These are phyloP conservation scores for Nemotelus pantherinus DNA, from an alignment of 2,888 invertebrate species.

Conservation along the genomic window DNA sequence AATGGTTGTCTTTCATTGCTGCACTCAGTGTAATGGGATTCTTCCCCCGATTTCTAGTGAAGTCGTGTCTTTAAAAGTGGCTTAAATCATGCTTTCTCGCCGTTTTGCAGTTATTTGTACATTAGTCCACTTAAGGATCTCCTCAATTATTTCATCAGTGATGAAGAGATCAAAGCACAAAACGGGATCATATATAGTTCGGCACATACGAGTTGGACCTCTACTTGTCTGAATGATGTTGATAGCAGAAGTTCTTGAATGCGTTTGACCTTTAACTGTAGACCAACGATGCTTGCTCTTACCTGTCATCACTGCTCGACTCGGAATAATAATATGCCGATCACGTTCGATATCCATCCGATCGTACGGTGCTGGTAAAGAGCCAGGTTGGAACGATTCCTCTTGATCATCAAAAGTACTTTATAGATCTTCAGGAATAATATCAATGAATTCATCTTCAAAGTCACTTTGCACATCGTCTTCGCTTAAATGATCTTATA, in stretches of 20 bases:
- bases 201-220: too few species aligned
- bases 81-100: neutral
- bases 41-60: too few species aligned
- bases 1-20: neutral
- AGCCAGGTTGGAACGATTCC: neutral
- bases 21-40: neutral
- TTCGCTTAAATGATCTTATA: constrained; percentile 9
- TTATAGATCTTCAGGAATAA: neutral
- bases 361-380: neutral
- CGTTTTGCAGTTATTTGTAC: neutral
- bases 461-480: constrained; percentile 12
- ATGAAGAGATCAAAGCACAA: too few species aligned
- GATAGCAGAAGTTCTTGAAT: neutral
- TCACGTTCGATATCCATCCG: constrained; percentile 16
- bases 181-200: too few species aligned
- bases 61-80: neutral
- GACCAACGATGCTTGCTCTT: neutral
- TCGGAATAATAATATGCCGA: neutral
- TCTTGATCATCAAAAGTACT: neutral
- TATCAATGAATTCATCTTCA: constrained; percentile 14
- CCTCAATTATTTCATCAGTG: too few species aligned
- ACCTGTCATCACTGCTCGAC: neutral
- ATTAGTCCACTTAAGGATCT: neutral
- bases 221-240: too few species aligned
- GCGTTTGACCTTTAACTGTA: neutral